These are phyloP conservation scores for Labroides dimidiatus DNA, from an alignment of 2,797 vertebrate species.

Conservation along the genomic window DNA sequence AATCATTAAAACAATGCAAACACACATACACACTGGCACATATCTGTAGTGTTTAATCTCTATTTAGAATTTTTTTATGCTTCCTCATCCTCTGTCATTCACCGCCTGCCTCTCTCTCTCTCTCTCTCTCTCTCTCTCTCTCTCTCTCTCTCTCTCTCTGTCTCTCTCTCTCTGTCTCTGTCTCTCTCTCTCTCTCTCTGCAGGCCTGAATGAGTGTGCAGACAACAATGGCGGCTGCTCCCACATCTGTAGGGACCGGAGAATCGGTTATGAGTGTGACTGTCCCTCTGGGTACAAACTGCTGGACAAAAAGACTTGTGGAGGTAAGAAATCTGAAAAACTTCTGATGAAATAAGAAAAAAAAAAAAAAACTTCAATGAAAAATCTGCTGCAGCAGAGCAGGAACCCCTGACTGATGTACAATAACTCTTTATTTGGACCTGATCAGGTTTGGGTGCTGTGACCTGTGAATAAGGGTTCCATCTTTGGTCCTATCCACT, in stretches of 20 bases:
- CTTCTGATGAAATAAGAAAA: neutral
- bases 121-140: slow-evolving; percentile 11
- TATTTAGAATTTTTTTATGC: slow-evolving; percentile 12
- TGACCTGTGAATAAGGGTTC: neutral
- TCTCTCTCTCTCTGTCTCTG: slow-evolving; percentile 2
- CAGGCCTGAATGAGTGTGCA: slow-evolving; percentile 93
- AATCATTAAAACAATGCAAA: slow-evolving; percentile 32
- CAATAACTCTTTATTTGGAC: neutral
- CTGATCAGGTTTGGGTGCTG: neutral
- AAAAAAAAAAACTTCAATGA: too few species aligned
- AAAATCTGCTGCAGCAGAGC: neutral
- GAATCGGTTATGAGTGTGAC: slow-evolving; percentile 93
- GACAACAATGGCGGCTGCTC: slow-evolving; percentile 96
- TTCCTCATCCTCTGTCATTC: slow-evolving; percentile 1
- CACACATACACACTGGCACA: neutral
- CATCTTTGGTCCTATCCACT: neutral
- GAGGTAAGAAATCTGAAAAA: slow-evolving; percentile 84
- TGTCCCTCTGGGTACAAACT: slow-evolving; percentile 96
- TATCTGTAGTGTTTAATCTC: slow-evolving; percentile 19
- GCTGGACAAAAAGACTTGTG: slow-evolving; percentile 96
- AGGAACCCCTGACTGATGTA: neutral
- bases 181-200: slow-evolving; percentile 11
- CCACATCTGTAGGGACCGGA: slow-evolving; percentile 94
- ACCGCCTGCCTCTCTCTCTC: neutral
- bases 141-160: slow-evolving; percentile 3